phyloP scores from a whole-genome alignment of 64 coral and sea anemone genomes.

The Trachythela sp. region DNA sequence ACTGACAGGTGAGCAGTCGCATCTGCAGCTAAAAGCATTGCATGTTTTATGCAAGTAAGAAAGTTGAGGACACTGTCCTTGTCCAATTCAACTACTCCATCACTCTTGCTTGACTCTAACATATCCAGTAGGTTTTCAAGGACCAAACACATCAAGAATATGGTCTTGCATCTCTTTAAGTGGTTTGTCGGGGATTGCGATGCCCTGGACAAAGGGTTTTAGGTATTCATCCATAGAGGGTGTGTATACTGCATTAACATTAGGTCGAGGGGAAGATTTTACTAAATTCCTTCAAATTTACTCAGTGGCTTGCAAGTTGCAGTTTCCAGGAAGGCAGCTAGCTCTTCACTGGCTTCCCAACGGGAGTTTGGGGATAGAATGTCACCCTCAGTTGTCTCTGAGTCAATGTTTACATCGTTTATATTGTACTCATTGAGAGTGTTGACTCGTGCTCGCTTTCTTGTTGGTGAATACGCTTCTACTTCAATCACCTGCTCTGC shows the following conservation, averaged over 20 bases:
- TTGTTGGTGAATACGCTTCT: background rate
- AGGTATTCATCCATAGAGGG: slow-evolving; percentile 46
- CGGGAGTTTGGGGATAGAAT: slow-evolving; percentile 40
- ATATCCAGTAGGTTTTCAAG: slow-evolving; percentile 45
- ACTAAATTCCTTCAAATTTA: slow-evolving; percentile 35
- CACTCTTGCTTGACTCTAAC: slow-evolving; percentile 14
- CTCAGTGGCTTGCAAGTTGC: slow-evolving; percentile 31
- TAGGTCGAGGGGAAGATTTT: slow-evolving; percentile 34
- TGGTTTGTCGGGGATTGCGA: slow-evolving; percentile 26
- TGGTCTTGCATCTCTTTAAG: slow-evolving; percentile 50
- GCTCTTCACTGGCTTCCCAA: slow-evolving; percentile 57
- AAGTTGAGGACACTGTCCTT: slow-evolving; percentile 33
- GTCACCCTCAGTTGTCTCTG: background rate
- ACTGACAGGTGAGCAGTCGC: slow-evolving; percentile 25
- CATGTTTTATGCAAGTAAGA: slow-evolving; percentile 21
- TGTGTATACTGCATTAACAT: slow-evolving; percentile 23
- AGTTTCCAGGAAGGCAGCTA: slow-evolving; percentile 25
- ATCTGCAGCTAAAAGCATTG: slow-evolving; percentile 33
- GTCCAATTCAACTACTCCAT: slow-evolving; percentile 14
- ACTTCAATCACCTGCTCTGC: background rate
- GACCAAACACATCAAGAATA: slow-evolving; percentile 44
- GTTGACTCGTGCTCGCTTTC: background rate
- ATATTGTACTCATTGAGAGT: background rate
- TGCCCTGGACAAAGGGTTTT: slow-evolving; percentile 14
- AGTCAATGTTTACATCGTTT: background rate